phyloP scores from a whole-genome alignment of 2,888 invertebrate species.

The Cantharis nigra region DNA sequence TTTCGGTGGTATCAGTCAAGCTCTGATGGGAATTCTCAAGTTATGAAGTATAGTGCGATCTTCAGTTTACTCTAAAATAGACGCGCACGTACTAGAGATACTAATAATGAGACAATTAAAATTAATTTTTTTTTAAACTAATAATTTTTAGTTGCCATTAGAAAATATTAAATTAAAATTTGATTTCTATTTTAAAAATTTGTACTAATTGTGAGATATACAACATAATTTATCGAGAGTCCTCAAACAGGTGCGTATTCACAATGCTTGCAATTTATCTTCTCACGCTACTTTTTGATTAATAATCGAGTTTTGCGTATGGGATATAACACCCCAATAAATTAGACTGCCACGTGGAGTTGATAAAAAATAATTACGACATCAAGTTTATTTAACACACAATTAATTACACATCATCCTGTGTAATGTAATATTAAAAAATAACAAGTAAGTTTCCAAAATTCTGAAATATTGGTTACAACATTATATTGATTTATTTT shows the following conservation, averaged over 20 bases:
- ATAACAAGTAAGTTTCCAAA: not conserved
- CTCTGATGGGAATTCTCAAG: slow-evolving; percentile 7
- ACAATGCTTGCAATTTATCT: not conserved
- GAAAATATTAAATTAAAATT: not conserved
- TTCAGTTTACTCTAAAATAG: slow-evolving; percentile 5
- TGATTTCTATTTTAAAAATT: not conserved
- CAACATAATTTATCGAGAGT: not conserved
- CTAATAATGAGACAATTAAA: not conserved
- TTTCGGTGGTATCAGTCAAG: slow-evolving; percentile 9
- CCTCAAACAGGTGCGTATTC: slow-evolving; percentile 8
- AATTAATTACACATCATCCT: not conserved
- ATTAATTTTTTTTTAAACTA: not conserved
- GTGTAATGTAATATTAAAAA: not conserved
- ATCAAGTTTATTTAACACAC: not conserved
- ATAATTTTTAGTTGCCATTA: not conserved
- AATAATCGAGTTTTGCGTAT: not conserved
- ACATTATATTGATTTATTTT: no score
- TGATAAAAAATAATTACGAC: not conserved
- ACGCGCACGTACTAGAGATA: not conserved
- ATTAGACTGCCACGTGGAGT: not conserved
- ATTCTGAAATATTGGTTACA: not conserved
- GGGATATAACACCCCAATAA: not conserved
- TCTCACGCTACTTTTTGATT: not conserved
- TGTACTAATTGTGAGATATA: not conserved
- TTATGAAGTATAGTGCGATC: slow-evolving; percentile 11